phyloP scores from a whole-genome alignment of 2,888 invertebrate species.

The Callyntrura sp. region DNA sequence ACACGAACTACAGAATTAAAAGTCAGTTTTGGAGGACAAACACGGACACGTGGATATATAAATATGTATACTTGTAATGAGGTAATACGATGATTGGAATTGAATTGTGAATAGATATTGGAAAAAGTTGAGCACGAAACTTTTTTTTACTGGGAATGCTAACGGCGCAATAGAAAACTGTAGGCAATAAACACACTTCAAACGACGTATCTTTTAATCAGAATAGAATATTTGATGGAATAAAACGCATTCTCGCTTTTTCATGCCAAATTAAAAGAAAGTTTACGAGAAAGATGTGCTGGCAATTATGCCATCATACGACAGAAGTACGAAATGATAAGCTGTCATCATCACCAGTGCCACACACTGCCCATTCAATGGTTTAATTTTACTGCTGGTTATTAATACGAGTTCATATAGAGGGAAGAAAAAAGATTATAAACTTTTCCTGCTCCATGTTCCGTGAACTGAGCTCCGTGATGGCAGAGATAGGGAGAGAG shows the following conservation, averaged over 20 bases:
- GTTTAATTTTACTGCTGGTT: conserved; percentile 55
- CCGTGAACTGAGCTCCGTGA: not conserved
- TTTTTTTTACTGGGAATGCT: not conserved
- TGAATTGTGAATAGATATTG: too few relatives aligned
- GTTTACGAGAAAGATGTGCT: not conserved
- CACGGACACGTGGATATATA: not conserved
- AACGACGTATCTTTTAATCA: not conserved
- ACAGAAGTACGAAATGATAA: conserved; percentile 51
- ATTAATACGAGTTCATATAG: conserved; percentile 42
- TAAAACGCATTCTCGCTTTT: not conserved
- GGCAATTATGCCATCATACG: conserved; percentile 4
- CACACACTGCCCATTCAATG: conserved; percentile 5
- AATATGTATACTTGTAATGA: not conserved
- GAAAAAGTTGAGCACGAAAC: too few relatives aligned
- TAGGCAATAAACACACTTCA: too few relatives aligned
- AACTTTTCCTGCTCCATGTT: not conserved
- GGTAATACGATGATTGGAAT: too few relatives aligned
- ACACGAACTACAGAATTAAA: too few relatives aligned
- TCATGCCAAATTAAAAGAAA: conserved; percentile 33
- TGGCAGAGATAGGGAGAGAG: not conserved
- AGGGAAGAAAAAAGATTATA: conserved; percentile 21
- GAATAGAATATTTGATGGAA: not conserved
- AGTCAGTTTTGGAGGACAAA: too few relatives aligned
- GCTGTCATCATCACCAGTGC: conserved; percentile 57
- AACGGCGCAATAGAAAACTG: too few relatives aligned